Evolutionary conservation across 2,113 vertebrate genomes (phyloP).

Genomic region (Globicephala melas): DNA sequence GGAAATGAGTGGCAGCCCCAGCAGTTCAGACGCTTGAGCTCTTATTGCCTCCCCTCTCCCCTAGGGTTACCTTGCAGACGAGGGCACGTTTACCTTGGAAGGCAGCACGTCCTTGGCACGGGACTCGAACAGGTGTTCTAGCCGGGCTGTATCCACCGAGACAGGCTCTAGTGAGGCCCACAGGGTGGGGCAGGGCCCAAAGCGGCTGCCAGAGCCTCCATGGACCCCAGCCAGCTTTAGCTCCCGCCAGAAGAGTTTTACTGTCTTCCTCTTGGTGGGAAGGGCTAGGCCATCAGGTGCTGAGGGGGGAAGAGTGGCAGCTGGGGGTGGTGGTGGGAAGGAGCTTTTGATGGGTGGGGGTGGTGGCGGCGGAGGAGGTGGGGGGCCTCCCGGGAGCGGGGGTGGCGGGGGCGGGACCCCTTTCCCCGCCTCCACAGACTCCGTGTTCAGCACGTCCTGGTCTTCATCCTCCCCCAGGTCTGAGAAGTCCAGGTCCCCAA

Average conservation of each 20-base stretch:
- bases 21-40: neutral
- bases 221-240: constrained; percentile 83
- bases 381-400: constrained; percentile 68
- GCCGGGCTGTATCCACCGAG: constrained; percentile 85
- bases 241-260: constrained; percentile 98
- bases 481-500: constrained; percentile 97
- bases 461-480: constrained; percentile 96
- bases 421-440: constrained; percentile 61
- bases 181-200: constrained; percentile 84
- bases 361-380: constrained; percentile 82
- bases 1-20: neutral
- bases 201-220: neutral
- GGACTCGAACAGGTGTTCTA: constrained; percentile 97
- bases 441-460: constrained; percentile 85
- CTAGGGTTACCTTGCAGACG: neutral
- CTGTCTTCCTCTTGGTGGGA: constrained; percentile 91
- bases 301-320: constrained; percentile 25
- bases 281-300: constrained; percentile 62
- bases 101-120: constrained; percentile 90
- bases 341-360: constrained; percentile 57
- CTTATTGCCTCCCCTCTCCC: neutral
- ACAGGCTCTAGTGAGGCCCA: constrained; percentile 94
- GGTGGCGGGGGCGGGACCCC: constrained; percentile 65
- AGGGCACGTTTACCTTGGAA: constrained; percentile 86
- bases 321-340: constrained; percentile 44